Conservation (phyloP, 2,888 invertebrate genomes). For the Panopea generosa region DNA sequence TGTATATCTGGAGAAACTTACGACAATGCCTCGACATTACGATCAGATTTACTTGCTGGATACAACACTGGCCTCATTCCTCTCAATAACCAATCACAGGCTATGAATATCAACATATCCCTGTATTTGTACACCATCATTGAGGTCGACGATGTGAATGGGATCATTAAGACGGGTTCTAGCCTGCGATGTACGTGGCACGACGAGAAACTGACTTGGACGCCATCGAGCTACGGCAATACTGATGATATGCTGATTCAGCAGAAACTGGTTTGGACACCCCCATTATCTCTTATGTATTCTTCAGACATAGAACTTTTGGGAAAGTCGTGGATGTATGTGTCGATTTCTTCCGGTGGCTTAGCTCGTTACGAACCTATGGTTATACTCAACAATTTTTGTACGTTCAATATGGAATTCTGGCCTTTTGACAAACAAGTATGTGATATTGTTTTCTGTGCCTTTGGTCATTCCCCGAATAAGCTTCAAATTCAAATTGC, state of each 20-base stretch:
- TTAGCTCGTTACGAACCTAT: constrained; percentile 12
- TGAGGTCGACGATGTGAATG: constrained; percentile 27
- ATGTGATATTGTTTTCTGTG: constrained; percentile 20
- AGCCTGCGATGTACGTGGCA: constrained; percentile 14
- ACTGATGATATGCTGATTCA: constrained; percentile 10
- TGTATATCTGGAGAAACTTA: constrained; percentile 31
- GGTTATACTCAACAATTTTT: constrained; percentile 19
- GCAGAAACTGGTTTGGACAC: constrained; percentile 33
- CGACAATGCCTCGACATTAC: constrained; percentile 15
- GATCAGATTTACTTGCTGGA: constrained; percentile 7
- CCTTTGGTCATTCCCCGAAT: constrained; percentile 3
- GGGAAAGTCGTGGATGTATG: constrained; percentile 20
- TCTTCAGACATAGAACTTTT: constrained; percentile 17
- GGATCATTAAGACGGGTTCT: constrained; percentile 4
- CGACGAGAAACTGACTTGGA: constrained; percentile 36
- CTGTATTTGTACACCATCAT: constrained; percentile 15
- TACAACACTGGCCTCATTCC: constrained; percentile 31
- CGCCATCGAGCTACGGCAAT: constrained; percentile 20
- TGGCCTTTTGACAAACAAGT: constrained; percentile 54
- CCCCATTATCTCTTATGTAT: constrained; percentile 19
- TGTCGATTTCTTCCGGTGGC: constrained; percentile 6
- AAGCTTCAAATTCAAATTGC: neutral
- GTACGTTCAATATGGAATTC: constrained; percentile 40
- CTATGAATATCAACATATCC: constrained; percentile 18
- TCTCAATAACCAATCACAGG: constrained; percentile 23